Percentiles rank a stretch among this genome's conserved stretches.
Conservation (phyloP, 2,113 vertebrate genomes). For the Zonotrichia leucophrys region DNA sequence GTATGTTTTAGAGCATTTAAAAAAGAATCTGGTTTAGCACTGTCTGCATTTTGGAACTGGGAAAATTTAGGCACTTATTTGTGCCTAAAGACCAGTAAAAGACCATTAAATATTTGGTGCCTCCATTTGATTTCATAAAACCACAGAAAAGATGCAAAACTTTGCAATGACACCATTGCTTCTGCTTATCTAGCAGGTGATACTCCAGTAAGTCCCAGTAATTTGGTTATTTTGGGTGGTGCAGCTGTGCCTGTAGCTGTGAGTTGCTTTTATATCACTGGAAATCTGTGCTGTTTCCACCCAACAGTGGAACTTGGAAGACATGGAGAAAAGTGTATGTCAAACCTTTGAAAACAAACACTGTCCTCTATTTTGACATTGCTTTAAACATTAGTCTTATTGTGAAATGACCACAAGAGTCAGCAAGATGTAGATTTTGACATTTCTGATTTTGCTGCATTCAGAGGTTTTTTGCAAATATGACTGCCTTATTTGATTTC, state of each 20-base stretch:
- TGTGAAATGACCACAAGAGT: neutral
- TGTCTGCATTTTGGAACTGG: neutral
- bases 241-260: neutral
- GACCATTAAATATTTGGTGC: neutral
- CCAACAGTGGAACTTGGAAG: neutral
- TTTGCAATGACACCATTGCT: neutral
- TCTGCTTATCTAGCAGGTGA: neutral
- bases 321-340: neutral
- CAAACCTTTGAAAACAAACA: neutral
- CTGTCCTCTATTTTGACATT: neutral
- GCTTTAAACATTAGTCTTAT: neutral
- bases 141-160: neutral
- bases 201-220: neutral
- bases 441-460: neutral
- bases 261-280: neutral
- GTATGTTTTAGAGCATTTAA: neutral
- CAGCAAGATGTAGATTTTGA: neutral
- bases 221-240: neutral
- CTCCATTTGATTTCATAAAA: neutral
- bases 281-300: neutral
- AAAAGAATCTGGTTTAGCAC: neutral
- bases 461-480: neutral
- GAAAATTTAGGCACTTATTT: neutral
- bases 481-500: neutral
- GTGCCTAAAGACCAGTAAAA: neutral